These are phyloP conservation scores for Junonia oenone DNA, from an alignment of 2,888 invertebrate genomes.

Conservation along the genomic window DNA sequence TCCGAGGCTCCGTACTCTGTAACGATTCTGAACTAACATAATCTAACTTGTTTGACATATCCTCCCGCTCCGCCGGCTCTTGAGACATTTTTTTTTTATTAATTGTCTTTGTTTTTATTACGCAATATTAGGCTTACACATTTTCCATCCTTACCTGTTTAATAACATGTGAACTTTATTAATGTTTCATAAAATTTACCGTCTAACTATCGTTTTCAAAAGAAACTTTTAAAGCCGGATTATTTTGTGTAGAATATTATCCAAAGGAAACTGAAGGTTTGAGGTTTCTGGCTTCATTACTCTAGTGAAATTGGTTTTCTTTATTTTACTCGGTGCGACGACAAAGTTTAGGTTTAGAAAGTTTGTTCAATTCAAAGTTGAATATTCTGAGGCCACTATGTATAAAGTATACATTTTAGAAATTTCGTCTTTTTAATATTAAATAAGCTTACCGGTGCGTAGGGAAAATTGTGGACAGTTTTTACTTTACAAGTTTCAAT, in stretches of 20 bases:
- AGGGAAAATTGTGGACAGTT: background rate
- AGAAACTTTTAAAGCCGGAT: background rate
- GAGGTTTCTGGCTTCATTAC: slow-evolving; percentile 22
- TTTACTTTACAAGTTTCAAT: background rate
- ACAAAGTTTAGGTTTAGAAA: slow-evolving; percentile 17
- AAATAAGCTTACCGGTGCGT: background rate
- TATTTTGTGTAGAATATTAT: slow-evolving; percentile 16
- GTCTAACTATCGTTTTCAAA: background rate
- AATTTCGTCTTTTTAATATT: background rate
- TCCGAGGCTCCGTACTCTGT: slow-evolving; percentile 26
- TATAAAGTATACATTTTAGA: background rate
- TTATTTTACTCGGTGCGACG: slow-evolving; percentile 21
- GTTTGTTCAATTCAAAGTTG: slow-evolving; percentile 9
- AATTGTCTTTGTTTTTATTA: background rate
- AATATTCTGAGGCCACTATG: background rate
- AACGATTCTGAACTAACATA: slow-evolving; percentile 30
- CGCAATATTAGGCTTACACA: too few species aligned
- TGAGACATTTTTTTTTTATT: background rate
- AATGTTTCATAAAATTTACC: background rate
- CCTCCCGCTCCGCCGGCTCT: slow-evolving; percentile 1
- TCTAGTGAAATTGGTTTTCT: slow-evolving; percentile 23
- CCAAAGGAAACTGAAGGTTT: slow-evolving; percentile 18
- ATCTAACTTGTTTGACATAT: slow-evolving; percentile 27
- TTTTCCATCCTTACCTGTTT: too few species aligned
- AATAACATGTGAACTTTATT: background rate